Percentiles rank a stretch among this genome's conserved stretches.
phyloP scores from a whole-genome alignment of 1,140 invertebrate species.

The Xylocopa sonorina region DNA sequence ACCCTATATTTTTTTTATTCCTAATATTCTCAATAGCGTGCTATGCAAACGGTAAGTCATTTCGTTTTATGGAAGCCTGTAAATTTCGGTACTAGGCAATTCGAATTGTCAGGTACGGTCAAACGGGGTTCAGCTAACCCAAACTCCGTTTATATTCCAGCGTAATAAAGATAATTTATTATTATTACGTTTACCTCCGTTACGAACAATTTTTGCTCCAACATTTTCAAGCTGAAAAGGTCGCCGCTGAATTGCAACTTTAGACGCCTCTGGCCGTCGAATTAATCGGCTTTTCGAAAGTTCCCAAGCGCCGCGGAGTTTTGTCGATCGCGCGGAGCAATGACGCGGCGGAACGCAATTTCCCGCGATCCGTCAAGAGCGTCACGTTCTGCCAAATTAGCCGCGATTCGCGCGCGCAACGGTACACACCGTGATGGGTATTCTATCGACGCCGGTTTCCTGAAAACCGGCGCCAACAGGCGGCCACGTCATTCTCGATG shows the following conservation, averaged over 20 bases:
- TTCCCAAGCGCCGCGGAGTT: neutral
- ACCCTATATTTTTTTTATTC: too few relatives aligned
- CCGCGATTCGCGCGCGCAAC: neutral
- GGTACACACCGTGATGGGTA: neutral
- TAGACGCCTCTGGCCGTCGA: neutral
- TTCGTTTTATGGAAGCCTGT: too few relatives aligned
- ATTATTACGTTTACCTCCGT: too few relatives aligned
- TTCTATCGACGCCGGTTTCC: neutral
- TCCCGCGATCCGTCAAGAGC: neutral
- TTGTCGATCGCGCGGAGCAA: neutral
- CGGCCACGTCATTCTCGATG: neutral
- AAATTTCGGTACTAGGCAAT: too few relatives aligned
- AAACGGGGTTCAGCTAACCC: too few relatives aligned
- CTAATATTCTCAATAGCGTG: too few relatives aligned
- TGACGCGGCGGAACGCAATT: neutral
- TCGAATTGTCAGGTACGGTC: too few relatives aligned
- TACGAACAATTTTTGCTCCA: too few relatives aligned
- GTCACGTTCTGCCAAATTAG: neutral
- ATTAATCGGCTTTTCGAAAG: conserved; percentile 27
- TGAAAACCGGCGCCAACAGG: neutral
- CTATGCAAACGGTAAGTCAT: too few relatives aligned
- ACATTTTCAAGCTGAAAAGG: too few relatives aligned
- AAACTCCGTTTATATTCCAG: too few relatives aligned
- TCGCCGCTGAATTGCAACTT: conserved; percentile 19
- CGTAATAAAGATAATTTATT: too few relatives aligned